A percentile compares a stretch with the other conserved stretches of the same genome.
phyloP scores from a whole-genome alignment of 2,888 invertebrate species.

The Autographa gamma region DNA sequence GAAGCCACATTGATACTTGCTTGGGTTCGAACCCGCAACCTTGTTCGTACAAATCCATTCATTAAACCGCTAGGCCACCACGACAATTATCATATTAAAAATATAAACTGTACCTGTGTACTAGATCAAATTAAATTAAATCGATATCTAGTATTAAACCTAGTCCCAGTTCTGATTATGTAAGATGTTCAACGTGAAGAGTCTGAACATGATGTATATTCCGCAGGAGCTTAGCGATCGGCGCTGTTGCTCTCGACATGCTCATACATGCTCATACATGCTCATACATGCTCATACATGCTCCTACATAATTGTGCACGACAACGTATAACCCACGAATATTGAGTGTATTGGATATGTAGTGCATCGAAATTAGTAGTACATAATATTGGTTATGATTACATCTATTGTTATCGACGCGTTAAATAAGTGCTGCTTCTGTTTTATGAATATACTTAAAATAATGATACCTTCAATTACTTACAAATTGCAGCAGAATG shows the following conservation, averaged over 20 bases:
- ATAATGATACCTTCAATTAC: too few species aligned
- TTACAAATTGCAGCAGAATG: too few species aligned
- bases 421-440: too few species aligned
- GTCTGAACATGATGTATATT: slow-evolving; percentile 2
- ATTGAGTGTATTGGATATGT: not conserved
- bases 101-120: too few species aligned
- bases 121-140: too few species aligned
- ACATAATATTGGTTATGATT: not conserved
- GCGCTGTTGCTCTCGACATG: not conserved
- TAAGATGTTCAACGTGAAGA: not conserved
- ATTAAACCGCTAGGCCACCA: too few species aligned
- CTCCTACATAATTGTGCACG: not conserved
- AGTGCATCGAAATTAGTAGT: not conserved
- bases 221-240: not conserved
- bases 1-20: too few species aligned
- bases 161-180: not conserved
- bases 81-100: too few species aligned
- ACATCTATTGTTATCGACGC: not conserved
- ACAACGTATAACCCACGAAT: slow-evolving; percentile 4
- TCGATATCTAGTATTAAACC: too few species aligned
- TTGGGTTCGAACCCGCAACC: too few species aligned
- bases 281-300: not conserved
- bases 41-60: too few species aligned
- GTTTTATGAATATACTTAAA: too few species aligned
- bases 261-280: not conserved